Evolutionary conservation across 2,113 vertebrate genomes (phyloP).

Genomic region (Vimba vimba): DNA sequence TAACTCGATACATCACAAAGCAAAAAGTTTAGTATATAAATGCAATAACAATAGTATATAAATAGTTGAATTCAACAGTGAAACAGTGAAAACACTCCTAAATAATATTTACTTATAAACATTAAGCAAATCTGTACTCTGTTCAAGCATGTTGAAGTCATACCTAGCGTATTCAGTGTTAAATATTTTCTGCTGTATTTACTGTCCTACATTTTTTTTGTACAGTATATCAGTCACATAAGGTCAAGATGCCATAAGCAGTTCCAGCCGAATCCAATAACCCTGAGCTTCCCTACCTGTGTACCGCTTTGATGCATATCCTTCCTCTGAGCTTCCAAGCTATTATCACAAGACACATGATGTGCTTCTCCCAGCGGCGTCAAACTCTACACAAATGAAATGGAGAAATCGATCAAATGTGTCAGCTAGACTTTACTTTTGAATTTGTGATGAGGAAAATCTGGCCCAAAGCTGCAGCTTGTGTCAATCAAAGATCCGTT

Average conservation of each 20-base stretch:
- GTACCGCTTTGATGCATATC: slow-evolving; percentile 8
- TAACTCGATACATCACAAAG: not conserved
- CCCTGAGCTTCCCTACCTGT: slow-evolving; percentile 13
- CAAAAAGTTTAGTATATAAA: not conserved
- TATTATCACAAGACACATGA: slow-evolving; percentile 26
- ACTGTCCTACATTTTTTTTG: not conserved
- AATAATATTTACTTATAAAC: not conserved
- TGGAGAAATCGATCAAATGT: slow-evolving; percentile 31
- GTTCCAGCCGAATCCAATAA: slow-evolving; percentile 58
- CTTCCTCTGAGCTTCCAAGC: slow-evolving; percentile 15
- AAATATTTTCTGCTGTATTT: not conserved
- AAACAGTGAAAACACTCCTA: not conserved
- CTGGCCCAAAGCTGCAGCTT: slow-evolving; percentile 5
- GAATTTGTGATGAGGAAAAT: slow-evolving; percentile 28
- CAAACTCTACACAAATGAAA: slow-evolving; percentile 30
- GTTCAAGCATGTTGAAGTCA: not conserved
- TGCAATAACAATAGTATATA: not conserved
- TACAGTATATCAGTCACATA: slow-evolving; percentile 58
- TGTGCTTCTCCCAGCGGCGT: slow-evolving; percentile 16
- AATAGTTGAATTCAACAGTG: not conserved
- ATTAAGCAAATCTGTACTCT: not conserved
- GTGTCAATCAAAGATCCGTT: not conserved
- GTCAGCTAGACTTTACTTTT: slow-evolving; percentile 23
- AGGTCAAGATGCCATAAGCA: slow-evolving; percentile 67
- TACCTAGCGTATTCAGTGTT: not conserved